Evolutionary conservation across 2,888 invertebrate genomes (phyloP).

Genomic region (Deilephila elpenor): DNA sequence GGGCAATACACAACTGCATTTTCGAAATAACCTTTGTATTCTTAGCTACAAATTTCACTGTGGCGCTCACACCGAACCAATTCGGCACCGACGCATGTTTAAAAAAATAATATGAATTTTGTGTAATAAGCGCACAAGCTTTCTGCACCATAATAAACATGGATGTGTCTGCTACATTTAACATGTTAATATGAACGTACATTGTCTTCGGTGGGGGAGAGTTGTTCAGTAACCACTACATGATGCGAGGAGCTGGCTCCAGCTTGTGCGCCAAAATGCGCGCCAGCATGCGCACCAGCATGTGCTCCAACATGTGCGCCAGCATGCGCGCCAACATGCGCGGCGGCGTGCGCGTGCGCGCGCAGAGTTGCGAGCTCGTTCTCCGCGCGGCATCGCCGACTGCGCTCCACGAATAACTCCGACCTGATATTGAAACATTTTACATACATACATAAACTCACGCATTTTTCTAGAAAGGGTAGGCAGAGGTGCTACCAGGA

Average conservation of each 20-base stretch:
- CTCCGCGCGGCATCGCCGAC: slow-evolving; percentile 69
- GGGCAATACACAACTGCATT: too few relatives aligned
- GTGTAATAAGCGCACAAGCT: too few relatives aligned
- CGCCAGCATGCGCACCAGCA: background rate
- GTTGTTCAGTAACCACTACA: slow-evolving; percentile 29
- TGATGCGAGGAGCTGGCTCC: background rate
- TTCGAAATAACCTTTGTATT: too few relatives aligned
- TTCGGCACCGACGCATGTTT: too few relatives aligned
- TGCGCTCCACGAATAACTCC: slow-evolving; percentile 72
- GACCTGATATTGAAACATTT: slow-evolving; percentile 50
- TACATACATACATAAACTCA: too few relatives aligned
- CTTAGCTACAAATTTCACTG: too few relatives aligned
- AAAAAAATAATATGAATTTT: too few relatives aligned
- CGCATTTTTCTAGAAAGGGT: too few relatives aligned
- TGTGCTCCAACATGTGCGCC: background rate
- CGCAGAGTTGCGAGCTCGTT: slow-evolving; percentile 59
- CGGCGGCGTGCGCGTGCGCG: slow-evolving; percentile 34
- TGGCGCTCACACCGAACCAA: too few relatives aligned
- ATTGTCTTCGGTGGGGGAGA: slow-evolving; percentile 39
- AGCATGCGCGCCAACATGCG: background rate
- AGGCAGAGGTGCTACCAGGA: too few relatives aligned
- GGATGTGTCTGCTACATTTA: too few relatives aligned
- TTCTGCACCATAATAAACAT: too few relatives aligned
- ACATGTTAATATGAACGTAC: slow-evolving; percentile 24
- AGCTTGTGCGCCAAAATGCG: background rate